A percentile compares a stretch with the other conserved stretches of the same genome.
phyloP scores from a whole-genome alignment of 2,888 invertebrate genomes.

The Patella pellucida region DNA sequence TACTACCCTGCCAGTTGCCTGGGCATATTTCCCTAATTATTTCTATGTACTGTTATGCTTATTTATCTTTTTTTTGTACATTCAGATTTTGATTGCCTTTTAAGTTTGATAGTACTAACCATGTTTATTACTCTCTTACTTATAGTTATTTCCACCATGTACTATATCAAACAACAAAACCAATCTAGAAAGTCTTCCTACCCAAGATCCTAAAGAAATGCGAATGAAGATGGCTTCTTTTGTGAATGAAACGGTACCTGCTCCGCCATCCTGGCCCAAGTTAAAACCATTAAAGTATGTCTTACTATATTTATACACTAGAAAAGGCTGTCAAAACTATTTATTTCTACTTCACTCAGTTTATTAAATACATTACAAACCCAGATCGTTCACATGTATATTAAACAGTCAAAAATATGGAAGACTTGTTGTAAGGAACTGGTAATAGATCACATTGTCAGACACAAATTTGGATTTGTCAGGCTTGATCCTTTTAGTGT shows the following conservation, averaged over 20 bases:
- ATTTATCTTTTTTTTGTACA: too few species aligned
- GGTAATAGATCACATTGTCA: constrained; percentile 41
- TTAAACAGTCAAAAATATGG: too few species aligned
- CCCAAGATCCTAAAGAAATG: constrained; percentile 32
- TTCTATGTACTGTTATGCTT: too few species aligned
- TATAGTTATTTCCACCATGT: constrained; percentile 80
- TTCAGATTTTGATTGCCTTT: too few species aligned
- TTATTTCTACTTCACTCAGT: too few species aligned
- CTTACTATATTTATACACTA: too few species aligned
- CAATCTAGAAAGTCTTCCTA: constrained; percentile 26
- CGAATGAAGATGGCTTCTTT: constrained; percentile 35
- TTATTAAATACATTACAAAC: too few species aligned
- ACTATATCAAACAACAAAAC: not conserved
- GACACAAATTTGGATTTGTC: constrained; percentile 4
- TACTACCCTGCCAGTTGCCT: too few species aligned
- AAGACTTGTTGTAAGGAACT: not conserved
- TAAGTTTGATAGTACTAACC: not conserved
- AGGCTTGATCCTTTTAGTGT: too few species aligned
- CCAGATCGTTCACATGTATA: too few species aligned
- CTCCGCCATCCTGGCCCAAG: constrained; percentile 48
- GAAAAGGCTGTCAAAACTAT: too few species aligned
- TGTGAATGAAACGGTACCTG: constrained; percentile 33
- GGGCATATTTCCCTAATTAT: too few species aligned
- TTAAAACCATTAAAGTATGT: constrained; percentile 47
- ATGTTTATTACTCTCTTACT: not conserved